A percentile compares a stretch with the other conserved stretches of the same genome.
These are phyloP conservation scores for Bombus difficillimus DNA, from an alignment of 1,140 invertebrate genomes.

Conservation along the genomic window DNA sequence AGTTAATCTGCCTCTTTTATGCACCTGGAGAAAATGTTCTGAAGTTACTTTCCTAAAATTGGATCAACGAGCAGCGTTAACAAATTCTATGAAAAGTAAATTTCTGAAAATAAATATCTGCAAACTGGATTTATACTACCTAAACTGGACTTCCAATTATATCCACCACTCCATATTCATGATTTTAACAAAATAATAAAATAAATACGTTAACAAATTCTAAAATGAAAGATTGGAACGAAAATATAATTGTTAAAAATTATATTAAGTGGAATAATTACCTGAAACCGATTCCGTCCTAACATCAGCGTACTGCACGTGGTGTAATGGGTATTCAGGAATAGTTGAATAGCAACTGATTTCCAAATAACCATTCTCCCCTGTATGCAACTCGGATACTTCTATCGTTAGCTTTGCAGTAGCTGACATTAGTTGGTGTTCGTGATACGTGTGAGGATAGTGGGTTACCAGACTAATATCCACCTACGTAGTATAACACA, in stretches of 20 bases:
- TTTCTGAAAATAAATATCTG: background rate
- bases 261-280: slow-evolving; percentile 70
- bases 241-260: background rate
- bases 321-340: slow-evolving; percentile 85
- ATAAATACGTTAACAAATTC: background rate
- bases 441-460: slow-evolving; percentile 72
- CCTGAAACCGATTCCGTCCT: slow-evolving; percentile 86
- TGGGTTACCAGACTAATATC: slow-evolving; percentile 71
- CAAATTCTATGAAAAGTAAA: background rate
- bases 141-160: too few relatives aligned
- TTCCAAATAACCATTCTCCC: slow-evolving; percentile 86
- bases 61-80: background rate
- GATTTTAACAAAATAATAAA: background rate
- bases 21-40: background rate
- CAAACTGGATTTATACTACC: background rate
- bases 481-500: slow-evolving; percentile 61
- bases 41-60: background rate
- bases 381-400: slow-evolving; percentile 85
- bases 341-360: slow-evolving; percentile 89
- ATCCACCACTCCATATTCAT: too few relatives aligned
- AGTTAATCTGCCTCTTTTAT: too few relatives aligned
- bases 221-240: background rate
- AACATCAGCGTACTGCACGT: slow-evolving; percentile 87
- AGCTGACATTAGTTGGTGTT: slow-evolving; percentile 71
- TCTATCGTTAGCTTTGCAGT: slow-evolving; percentile 84